phyloP scores from a whole-genome alignment of 2,113 vertebrate species.

The Lampris megalopsis region DNA sequence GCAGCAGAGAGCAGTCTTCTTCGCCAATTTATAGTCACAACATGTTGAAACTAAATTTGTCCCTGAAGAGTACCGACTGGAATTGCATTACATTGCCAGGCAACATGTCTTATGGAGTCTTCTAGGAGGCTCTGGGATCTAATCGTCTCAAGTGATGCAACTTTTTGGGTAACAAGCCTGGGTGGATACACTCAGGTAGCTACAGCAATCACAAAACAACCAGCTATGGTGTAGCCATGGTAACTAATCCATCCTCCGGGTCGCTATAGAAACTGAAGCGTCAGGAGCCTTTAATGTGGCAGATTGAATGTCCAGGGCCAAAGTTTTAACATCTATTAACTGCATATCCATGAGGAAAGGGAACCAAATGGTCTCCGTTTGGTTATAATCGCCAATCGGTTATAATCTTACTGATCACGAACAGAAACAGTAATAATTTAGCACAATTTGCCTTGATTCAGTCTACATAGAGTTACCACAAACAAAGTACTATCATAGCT shows the following conservation, averaged over 20 bases:
- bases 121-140: not conserved
- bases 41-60: constrained; percentile 9
- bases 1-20: not conserved
- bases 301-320: not conserved
- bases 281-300: not conserved
- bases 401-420: too few relatives aligned
- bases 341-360: not conserved
- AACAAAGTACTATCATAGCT: too few relatives aligned
- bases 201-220: constrained; percentile 1
- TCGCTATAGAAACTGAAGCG: not conserved
- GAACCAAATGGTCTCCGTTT: not conserved
- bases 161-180: not conserved
- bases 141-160: constrained; percentile 9
- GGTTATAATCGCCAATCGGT: too few relatives aligned
- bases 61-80: not conserved
- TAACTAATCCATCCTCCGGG: not conserved
- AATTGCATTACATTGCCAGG: constrained; percentile 11
- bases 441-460: too few relatives aligned
- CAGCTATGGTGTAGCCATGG: not conserved
- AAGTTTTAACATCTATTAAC: not conserved
- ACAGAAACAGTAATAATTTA: too few relatives aligned
- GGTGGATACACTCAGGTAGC: constrained; percentile 2
- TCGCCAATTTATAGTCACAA: not conserved
- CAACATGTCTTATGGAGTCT: not conserved
- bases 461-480: too few relatives aligned